These are phyloP conservation scores for Frankliniella intonsa DNA, from an alignment of 2,888 invertebrate species.

Conservation along the genomic window DNA sequence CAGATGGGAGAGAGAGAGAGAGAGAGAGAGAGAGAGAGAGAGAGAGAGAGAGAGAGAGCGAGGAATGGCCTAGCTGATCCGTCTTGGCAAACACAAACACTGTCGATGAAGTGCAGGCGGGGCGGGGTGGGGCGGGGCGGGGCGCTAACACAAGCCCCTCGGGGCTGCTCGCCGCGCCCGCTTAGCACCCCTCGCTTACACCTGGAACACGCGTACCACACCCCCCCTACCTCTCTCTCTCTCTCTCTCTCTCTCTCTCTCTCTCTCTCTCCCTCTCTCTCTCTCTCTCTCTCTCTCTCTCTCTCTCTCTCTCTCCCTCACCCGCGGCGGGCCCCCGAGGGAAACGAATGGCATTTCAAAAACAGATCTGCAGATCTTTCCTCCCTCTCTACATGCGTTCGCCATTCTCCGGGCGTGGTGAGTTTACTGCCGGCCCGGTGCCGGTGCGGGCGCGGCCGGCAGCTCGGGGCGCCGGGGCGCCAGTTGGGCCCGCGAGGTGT, in stretches of 20 bases:
- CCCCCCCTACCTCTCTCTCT: neutral
- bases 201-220: neutral
- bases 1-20: too few species aligned
- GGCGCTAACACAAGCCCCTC: neutral
- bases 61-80: neutral
- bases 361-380: conserved; percentile 16
- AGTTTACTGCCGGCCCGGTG: neutral
- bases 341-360: conserved; percentile 17
- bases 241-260: too few species aligned
- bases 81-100: neutral
- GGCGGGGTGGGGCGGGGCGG: neutral
- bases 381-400: conserved; percentile 14
- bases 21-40: too few species aligned
- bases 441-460: neutral
- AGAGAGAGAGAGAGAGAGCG: too few species aligned
- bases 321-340: neutral
- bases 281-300: too few species aligned
- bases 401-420: neutral
- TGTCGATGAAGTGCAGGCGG: conserved; percentile 12
- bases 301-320: neutral
- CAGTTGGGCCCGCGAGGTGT: neutral
- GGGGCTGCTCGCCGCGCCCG: neutral
- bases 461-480: neutral
- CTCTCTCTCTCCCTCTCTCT: too few species aligned
- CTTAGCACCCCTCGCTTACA: conserved; percentile 10